Percentiles rank a stretch among this genome's conserved stretches.
Evolutionary conservation across 2,888 invertebrate genomes (phyloP).

Genomic region (Troides oblongomaculatus): DNA sequence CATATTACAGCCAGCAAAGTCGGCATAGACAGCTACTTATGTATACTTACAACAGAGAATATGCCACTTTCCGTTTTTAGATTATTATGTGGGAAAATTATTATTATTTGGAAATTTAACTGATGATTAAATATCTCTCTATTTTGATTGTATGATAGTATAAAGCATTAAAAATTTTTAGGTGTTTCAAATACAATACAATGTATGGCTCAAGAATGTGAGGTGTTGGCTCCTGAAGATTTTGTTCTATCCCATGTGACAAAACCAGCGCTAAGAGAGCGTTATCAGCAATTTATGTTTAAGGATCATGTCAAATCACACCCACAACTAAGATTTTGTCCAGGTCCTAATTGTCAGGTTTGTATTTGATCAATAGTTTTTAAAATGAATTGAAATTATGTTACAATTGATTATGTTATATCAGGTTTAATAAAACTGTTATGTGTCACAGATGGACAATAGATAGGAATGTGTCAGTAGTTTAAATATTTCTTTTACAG

Average conservation of each 20-base stretch:
- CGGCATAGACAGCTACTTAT: too few species aligned
- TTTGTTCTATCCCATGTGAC: conserved; percentile 93
- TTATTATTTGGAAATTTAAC: too few species aligned
- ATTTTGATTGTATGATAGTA: not conserved
- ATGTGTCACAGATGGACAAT: not conserved
- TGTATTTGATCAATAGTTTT: conserved; percentile 1
- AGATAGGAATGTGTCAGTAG: not conserved
- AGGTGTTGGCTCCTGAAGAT: conserved; percentile 96
- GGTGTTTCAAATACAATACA: conserved; percentile 91
- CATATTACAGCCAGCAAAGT: too few species aligned
- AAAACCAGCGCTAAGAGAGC: conserved; percentile 90
- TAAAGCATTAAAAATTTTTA: conserved; percentile 37
- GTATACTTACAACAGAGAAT: too few species aligned
- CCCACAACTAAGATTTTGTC: conserved; percentile 94
- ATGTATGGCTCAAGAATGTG: conserved; percentile 98
- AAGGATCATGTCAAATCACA: conserved; percentile 97
- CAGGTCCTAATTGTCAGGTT: conserved; percentile 96
- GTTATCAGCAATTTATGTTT: conserved; percentile 97
- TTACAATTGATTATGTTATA: not conserved
- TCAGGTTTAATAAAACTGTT: conserved; percentile 10
- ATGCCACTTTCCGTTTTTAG: too few species aligned
- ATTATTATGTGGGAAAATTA: too few species aligned
- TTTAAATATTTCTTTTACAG: conserved; percentile 39
- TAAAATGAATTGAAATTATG: not conserved
- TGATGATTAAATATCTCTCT: not conserved